Base-by-base conservation (phyloP, 2,888 invertebrate genomes). In the Epiblema foenella region DNA sequence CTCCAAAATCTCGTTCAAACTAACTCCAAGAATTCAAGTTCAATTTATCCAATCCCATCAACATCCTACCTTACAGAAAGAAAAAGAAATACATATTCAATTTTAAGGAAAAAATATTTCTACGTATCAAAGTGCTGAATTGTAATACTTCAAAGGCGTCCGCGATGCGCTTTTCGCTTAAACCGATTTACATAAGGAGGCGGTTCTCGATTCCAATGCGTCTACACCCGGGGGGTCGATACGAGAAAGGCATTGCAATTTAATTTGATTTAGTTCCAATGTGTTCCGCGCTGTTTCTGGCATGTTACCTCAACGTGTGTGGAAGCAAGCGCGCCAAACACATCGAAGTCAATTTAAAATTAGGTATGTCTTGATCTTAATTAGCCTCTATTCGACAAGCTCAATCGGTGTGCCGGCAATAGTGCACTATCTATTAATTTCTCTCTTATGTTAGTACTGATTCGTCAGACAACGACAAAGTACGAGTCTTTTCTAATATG, bases 181-280 rank as follows among this genome's bases (percentile, higher is more conserved):
- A 42, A 59, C 42, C 59, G 39, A 42, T 24, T 59, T 24, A 24
- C 20, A 57, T 24, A 42, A 42, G 24, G 24, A 15, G 39, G 24
- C n/a, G n/a, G n/a, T n/a, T n/a, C n/a, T n/a, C n/a, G n/a, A n/a
- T n/a, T n/a, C n/a, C n/a, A n/a, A n/a, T n/a, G n/a, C n/a, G n/a
- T n/a, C n/a, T n/a, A n/a, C n/a, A n/a, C n/a, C n/a, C n/a, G 59
- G 59, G 42, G 42, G 42, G 42, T 42, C 42, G 42, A 42, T 42
- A 12, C 15, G 42, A 11, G 39, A 12, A 12, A 39, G 0, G 39
- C 39, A 12, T 39, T 42, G 12, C 12, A 15, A 15, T 12, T 11
- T 39, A 2, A 39, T 39, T 39, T 39, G 39, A 29, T n/a, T n/a
- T n/a, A n/a, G n/a, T 29, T 29, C 29, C 29, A 29, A 4, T 29